Evolutionary conservation across 2,113 vertebrate genomes (phyloP).

Genomic region (Tiliqua scincoides): DNA sequence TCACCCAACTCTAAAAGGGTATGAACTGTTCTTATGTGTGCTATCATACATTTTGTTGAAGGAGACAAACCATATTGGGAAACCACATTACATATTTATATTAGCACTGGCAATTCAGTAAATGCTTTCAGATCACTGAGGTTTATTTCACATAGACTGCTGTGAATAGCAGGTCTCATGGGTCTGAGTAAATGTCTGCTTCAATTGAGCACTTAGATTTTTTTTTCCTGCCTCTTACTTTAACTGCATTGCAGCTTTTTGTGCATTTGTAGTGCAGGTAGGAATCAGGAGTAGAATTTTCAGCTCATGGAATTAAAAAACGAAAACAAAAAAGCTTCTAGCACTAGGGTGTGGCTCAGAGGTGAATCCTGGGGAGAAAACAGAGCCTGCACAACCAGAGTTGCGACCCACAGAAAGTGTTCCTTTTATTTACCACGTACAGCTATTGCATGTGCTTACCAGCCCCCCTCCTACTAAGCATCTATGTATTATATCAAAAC

Average conservation of each 20-base stretch:
- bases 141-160: slow-evolving; percentile 40
- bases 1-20: background rate
- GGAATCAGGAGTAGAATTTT: slow-evolving; percentile 51
- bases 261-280: slow-evolving; percentile 38
- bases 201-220: slow-evolving; percentile 43
- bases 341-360: background rate
- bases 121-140: slow-evolving; percentile 53
- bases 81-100: slow-evolving; percentile 10
- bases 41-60: slow-evolving; percentile 3
- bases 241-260: slow-evolving; percentile 54
- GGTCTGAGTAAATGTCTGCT: slow-evolving; percentile 43
- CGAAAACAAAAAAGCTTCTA: background rate
- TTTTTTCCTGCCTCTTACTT: slow-evolving; percentile 47
- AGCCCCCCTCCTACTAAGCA: background rate
- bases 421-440: background rate
- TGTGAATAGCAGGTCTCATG: slow-evolving; percentile 53
- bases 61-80: background rate
- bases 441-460: background rate
- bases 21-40: too few species aligned
- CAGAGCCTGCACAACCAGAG: background rate
- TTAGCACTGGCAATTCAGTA: slow-evolving; percentile 49
- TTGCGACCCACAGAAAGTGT: too few species aligned
- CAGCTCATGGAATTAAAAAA: slow-evolving; percentile 36
- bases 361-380: background rate
- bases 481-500: background rate